A percentile compares a stretch with the other conserved stretches of the same genome.
Evolutionary conservation across 1,140 invertebrate genomes (phyloP).

Genomic region (Drosophila gunungcola): DNA sequence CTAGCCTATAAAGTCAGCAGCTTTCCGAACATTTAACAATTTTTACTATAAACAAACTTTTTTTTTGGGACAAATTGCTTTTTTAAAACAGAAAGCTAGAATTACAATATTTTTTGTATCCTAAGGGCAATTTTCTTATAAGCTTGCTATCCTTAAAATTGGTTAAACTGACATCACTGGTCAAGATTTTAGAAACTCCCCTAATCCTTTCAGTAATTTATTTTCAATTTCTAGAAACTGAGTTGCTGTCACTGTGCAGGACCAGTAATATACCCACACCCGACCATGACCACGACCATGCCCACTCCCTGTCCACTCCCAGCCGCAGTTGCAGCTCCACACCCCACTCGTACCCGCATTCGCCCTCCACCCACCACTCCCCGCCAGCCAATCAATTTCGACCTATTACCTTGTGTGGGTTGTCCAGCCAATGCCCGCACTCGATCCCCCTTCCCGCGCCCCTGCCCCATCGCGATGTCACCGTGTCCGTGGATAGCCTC

Average conservation of each 20-base stretch:
- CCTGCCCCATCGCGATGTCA: constrained; percentile 27
- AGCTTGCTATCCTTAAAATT: no score
- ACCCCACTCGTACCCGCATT: constrained; percentile 13
- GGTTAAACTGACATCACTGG: neutral
- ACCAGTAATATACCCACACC: constrained; percentile 9
- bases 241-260: constrained; percentile 57
- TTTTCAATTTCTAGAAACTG: constrained; percentile 52
- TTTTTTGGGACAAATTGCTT: no score
- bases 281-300: constrained; percentile 9
- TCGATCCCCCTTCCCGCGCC: constrained; percentile 1
- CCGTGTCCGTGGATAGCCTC: constrained; percentile 52
- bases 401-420: constrained; percentile 50
- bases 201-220: neutral
- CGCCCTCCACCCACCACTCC: neutral
- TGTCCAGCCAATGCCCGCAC: neutral
- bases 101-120: no score
- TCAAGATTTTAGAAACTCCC: neutral
- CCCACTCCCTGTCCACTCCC: constrained; percentile 37
- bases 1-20: no score
- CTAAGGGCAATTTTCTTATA: no score
- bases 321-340: constrained; percentile 36
- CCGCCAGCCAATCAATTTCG: constrained; percentile 62
- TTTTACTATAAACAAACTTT: no score
- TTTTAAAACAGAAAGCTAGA: no score
- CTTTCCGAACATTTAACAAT: no score